These are phyloP conservation scores for Temnothorax curvispinosus DNA, from an alignment of 1,140 invertebrate genomes.

Conservation along the genomic window DNA sequence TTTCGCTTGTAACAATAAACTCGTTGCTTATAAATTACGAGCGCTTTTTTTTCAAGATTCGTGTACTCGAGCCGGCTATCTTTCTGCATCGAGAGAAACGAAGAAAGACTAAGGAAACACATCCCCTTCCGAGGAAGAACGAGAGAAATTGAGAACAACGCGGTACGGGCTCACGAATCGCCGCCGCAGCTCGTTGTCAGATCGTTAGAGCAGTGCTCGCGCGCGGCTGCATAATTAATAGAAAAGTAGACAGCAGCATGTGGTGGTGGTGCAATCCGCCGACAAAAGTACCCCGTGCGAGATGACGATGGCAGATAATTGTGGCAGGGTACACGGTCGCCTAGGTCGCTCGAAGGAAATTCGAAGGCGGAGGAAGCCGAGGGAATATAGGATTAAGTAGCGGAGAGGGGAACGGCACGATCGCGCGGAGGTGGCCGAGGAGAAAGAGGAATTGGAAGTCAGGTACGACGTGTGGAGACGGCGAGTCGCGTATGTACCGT, in stretches of 20 bases:
- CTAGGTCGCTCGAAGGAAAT: constrained; percentile 66
- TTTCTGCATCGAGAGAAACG: background rate
- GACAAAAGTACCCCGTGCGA: constrained; percentile 66
- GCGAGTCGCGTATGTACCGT: constrained; percentile 44
- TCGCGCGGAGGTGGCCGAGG: constrained; percentile 17
- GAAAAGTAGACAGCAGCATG: constrained; percentile 64
- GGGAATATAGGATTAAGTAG: background rate
- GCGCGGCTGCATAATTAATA: constrained; percentile 73
- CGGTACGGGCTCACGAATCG: constrained; percentile 48
- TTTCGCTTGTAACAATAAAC: constrained; percentile 47
- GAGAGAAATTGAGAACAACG: background rate
- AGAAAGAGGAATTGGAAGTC: constrained; percentile 60
- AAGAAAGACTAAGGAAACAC: background rate
- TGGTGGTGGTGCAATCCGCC: constrained; percentile 39
- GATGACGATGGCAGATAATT: constrained; percentile 73
- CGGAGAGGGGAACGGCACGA: background rate
- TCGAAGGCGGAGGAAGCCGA: constrained; percentile 52
- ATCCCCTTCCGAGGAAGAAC: background rate
- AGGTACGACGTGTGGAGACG: constrained; percentile 30
- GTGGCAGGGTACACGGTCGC: constrained; percentile 72
- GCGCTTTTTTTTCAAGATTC: constrained; percentile 18
- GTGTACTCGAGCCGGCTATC: constrained; percentile 22
- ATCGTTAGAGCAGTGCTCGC: constrained; percentile 56
- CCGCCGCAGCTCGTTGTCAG: constrained; percentile 45
- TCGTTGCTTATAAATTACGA: constrained; percentile 34